Base-by-base conservation (phyloP, 1,140 invertebrate species). In the Sweltsa coloradensis region DNA sequence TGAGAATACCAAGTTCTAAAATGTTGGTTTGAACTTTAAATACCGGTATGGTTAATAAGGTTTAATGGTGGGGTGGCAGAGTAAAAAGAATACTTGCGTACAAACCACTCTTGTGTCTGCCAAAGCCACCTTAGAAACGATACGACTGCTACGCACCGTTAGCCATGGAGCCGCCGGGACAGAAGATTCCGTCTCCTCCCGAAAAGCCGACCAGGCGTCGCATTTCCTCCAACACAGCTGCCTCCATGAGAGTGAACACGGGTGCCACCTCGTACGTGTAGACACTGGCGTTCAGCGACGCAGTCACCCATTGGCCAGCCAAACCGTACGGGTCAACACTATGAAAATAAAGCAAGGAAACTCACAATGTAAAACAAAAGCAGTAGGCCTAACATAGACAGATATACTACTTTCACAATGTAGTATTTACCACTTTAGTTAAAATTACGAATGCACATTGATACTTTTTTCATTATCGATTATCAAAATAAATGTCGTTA, bases 161-260 rank as follows among this genome's bases (percentile, higher is more conserved):
- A n/a, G 76, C 74, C 26, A 81, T 71, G n/a, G 78, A 76, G n/a
- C 81, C 82, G 34, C 81, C 81, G 27, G 81, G 81, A 46, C 76
- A 74, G 60, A 84, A 80, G 16, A 83, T 71, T 0, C 75, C 81
- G 53, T 83, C 81, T 2, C 75, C 73, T n/a, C 58, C 59, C 21
- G 54, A 43, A 3, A 59, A 56, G 22, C 63, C 63, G 37, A 67
- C 66, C 50, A 73, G 61, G 14, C 60, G 59, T 22, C 72, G 64
- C 69, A 84, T 76, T 49, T 67, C 63, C 31, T 55, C 50, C 24
- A 74, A 59, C 1, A 74, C 53, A 13, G 52, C 47, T 27, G 60
- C 56, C 51, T 75, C 73, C 63, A 74, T 68, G 1, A 74, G 54
- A 3, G 71, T 73, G 55, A 75, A 72, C n/a, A 74, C 69, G 9